These are phyloP conservation scores for Tetrax tetrax DNA, from an alignment of 2,113 vertebrate genomes.

Conservation along the genomic window DNA sequence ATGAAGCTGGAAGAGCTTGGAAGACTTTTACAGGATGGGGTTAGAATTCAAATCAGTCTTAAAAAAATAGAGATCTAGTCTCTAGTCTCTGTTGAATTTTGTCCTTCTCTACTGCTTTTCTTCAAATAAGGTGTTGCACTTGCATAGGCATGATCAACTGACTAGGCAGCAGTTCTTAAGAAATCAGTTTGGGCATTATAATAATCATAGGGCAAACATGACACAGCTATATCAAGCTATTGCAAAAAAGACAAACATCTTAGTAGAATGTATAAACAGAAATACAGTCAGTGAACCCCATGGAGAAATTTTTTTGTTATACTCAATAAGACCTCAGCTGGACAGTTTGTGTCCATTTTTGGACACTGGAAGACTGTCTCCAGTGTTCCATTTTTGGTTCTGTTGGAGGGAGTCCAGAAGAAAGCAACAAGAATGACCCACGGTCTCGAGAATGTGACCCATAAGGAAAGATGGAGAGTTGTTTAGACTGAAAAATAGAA, in stretches of 20 bases:
- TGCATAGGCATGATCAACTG: background rate
- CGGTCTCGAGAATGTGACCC: constrained; percentile 35
- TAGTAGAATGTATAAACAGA: constrained; percentile 25
- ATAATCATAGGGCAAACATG: background rate
- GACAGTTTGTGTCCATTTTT: constrained; percentile 45
- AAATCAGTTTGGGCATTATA: background rate
- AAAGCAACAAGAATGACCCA: constrained; percentile 31
- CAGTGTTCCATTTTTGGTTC: background rate
- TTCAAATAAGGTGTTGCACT: background rate
- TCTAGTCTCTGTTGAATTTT: background rate
- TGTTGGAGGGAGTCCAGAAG: constrained; percentile 29
- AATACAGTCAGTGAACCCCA: constrained; percentile 14
- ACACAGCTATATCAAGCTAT: background rate
- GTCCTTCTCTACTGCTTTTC: background rate
- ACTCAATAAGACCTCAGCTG: background rate
- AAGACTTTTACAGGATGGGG: background rate
- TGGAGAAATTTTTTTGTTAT: background rate
- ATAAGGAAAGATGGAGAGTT: background rate
- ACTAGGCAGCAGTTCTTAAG: background rate
- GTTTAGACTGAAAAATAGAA: constrained; percentile 45
- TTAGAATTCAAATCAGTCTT: background rate
- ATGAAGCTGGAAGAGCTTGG: background rate
- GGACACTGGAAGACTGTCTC: background rate
- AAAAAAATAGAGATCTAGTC: background rate
- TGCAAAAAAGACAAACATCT: constrained; percentile 28